phyloP scores from a whole-genome alignment of 2,113 vertebrate genomes.

The Cariama cristata region DNA sequence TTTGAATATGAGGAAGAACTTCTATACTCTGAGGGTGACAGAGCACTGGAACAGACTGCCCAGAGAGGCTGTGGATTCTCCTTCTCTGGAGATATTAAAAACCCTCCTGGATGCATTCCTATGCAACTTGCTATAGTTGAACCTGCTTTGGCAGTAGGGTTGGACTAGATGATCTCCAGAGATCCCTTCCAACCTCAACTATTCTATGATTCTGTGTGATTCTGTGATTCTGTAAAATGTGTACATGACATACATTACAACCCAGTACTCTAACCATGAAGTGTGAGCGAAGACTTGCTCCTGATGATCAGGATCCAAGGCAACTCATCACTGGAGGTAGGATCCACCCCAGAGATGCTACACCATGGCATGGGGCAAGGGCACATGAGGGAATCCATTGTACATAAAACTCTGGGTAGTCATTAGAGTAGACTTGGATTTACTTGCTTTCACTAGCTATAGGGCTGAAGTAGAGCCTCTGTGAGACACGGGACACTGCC shows the following conservation, averaged over 20 bases:
- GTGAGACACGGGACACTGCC: neutral
- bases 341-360: neutral
- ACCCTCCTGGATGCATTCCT: no score
- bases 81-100: no score
- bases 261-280: neutral
- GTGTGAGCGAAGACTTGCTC: neutral
- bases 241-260: neutral
- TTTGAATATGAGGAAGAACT: no score
- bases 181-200: neutral
- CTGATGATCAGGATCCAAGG: neutral
- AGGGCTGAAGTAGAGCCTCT: neutral
- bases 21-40: no score
- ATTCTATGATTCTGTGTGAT: no score
- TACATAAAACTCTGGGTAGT: neutral
- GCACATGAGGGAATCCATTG: accelerated
- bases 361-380: neutral
- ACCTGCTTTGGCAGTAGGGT: neutral
- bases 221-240: neutral
- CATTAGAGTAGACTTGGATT: neutral
- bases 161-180: neutral
- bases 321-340: neutral
- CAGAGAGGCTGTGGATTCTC: no score
- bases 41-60: no score
- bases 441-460: neutral
- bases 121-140: no score